Percentiles rank a stretch among this genome's conserved stretches.
Evolutionary conservation across 2,888 invertebrate genomes (phyloP).

Genomic region (Chloroclystis v-ata): DNA sequence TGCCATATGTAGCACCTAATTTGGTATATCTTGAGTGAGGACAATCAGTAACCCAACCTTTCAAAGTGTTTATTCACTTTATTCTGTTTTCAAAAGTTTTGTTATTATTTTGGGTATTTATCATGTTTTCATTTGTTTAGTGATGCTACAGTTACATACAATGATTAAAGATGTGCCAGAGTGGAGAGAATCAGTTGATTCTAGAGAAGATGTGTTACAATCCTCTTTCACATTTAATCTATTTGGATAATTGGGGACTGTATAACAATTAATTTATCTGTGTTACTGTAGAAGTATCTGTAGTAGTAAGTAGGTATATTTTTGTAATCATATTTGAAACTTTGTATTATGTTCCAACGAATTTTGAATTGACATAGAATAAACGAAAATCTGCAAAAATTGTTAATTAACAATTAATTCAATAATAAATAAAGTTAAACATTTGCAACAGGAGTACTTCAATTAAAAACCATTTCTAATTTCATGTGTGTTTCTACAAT

Average conservation of each 20-base stretch:
- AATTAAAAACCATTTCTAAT: constrained; percentile 39
- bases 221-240: constrained; percentile 6
- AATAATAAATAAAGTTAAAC: background rate
- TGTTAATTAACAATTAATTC: constrained; percentile 14
- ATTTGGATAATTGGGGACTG: constrained; percentile 41
- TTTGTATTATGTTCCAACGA: constrained; percentile 6
- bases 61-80: too few relatives aligned
- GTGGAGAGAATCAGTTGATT: background rate
- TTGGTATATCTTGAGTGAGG: too few relatives aligned
- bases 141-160: too few relatives aligned
- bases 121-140: background rate
- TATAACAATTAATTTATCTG: constrained; percentile 54
- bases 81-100: too few relatives aligned
- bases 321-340: constrained; percentile 55
- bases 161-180: background rate
- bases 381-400: background rate
- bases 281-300: constrained; percentile 42
- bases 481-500: constrained; percentile 58
- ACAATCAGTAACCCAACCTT: too few relatives aligned
- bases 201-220: background rate
- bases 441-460: constrained; percentile 15
- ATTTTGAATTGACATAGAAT: constrained; percentile 14
- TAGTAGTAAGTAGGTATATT: constrained; percentile 69
- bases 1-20: too few relatives aligned
- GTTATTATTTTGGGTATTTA: too few relatives aligned